Evolutionary conservation across 1,140 invertebrate genomes (phyloP).

Genomic region (Drosophila littoralis): DNA sequence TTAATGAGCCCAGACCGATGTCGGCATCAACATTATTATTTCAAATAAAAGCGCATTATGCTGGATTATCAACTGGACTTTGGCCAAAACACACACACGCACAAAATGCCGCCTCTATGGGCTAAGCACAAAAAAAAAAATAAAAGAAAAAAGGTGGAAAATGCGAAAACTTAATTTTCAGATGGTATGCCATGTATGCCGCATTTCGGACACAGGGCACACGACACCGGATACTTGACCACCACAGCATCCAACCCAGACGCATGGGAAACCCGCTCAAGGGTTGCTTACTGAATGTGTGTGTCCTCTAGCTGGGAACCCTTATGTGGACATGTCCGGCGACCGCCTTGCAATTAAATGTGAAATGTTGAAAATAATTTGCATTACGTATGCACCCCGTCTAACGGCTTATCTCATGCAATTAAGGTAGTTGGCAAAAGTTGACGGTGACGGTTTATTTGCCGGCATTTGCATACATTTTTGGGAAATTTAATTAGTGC

Average conservation of each 20-base stretch:
- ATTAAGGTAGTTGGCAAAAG: conserved; percentile 80
- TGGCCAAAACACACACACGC: conserved; percentile 11
- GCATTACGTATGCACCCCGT: conserved; percentile 77
- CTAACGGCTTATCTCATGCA: conserved; percentile 80
- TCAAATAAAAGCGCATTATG: conserved; percentile 84
- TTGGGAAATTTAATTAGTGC: conserved; percentile 84
- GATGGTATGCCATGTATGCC: conserved; percentile 71
- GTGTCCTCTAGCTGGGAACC: conserved; percentile 15
- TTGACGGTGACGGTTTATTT: conserved; percentile 53
- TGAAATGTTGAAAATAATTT: conserved; percentile 84
- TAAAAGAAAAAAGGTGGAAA: conserved; percentile 68
- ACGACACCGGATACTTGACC: conserved; percentile 35
- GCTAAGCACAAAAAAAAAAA: conserved; percentile 9
- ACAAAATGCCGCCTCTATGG: conserved; percentile 14
- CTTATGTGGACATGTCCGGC: conserved; percentile 12
- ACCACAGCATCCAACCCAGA: background rate
- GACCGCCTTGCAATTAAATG: conserved; percentile 80
- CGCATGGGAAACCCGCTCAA: conserved; percentile 10
- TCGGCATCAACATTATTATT: conserved; percentile 84
- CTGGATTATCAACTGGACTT: conserved; percentile 78
- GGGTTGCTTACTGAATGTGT: conserved; percentile 72
- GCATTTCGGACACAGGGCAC: conserved; percentile 41
- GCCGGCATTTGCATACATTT: conserved; percentile 64
- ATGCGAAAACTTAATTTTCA: conserved; percentile 82
- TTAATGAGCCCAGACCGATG: conserved; percentile 79